Evolutionary conservation across 35 echinoderm and acorn worm species (phyloP).

Genomic region (Acanthaster planci): DNA sequence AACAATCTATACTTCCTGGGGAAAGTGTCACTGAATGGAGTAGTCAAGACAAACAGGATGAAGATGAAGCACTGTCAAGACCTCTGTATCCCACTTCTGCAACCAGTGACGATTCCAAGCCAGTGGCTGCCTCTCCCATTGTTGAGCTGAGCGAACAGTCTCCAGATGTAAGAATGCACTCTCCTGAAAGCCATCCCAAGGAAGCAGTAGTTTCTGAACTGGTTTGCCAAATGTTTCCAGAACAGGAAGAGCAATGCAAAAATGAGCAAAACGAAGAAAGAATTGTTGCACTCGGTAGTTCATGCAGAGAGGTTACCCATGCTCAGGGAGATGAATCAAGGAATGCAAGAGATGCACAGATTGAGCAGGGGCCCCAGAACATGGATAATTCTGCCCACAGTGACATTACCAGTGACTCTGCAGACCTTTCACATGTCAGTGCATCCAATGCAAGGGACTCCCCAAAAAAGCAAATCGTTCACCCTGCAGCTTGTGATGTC

Average conservation of each 20-base stretch:
- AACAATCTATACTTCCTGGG: too few relatives aligned
- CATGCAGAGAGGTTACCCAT: not conserved
- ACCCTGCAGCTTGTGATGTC: too few relatives aligned
- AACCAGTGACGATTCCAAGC: not conserved
- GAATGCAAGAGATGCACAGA: not conserved
- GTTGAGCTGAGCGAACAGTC: not conserved
- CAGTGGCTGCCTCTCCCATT: not conserved
- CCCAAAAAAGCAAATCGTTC: too few relatives aligned
- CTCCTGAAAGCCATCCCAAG: too few relatives aligned
- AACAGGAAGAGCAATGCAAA: too few relatives aligned
- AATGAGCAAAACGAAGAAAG: too few relatives aligned
- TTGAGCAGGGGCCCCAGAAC: slow-evolving; percentile 1
- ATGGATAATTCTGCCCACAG: not conserved
- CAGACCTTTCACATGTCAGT: not conserved
- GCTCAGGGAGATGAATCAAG: not conserved
- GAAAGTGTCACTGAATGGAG: too few relatives aligned
- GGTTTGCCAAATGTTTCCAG: too few relatives aligned
- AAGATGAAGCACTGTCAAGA: not conserved
- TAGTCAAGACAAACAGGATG: not conserved
- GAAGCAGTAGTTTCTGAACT: too few relatives aligned
- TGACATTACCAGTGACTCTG: not conserved
- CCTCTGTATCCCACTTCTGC: not conserved
- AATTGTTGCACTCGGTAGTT: too few relatives aligned
- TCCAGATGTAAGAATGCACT: not conserved
- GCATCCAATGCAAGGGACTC: too few relatives aligned